Percentiles rank a stretch among this genome's conserved stretches.
These are phyloP conservation scores for Spatulosminthurus flaviceps DNA, from an alignment of 2,888 invertebrate species.

Conservation along the genomic window DNA sequence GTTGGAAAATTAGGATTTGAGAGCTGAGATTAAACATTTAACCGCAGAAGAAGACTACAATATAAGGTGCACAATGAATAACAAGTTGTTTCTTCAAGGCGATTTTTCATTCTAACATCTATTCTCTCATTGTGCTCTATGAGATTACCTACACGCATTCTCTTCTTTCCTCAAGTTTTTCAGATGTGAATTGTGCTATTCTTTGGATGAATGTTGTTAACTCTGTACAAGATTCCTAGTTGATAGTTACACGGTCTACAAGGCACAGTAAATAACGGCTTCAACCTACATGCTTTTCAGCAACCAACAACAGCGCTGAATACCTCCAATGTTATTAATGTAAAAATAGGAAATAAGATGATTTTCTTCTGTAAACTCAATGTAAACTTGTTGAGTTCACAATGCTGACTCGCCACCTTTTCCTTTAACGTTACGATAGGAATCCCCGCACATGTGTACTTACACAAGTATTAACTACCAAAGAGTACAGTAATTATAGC, in stretches of 20 bases:
- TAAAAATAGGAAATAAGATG: neutral
- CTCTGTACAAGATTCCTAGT: slow-evolving; percentile 16
- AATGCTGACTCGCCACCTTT: neutral
- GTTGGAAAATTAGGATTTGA: slow-evolving; percentile 38
- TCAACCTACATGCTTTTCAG: slow-evolving; percentile 29
- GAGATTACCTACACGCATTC: neutral
- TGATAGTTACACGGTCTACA: slow-evolving; percentile 43
- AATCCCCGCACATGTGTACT: too few relatives aligned
- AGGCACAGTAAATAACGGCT: slow-evolving; percentile 44
- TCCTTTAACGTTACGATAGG: too few relatives aligned
- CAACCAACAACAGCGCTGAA: neutral
- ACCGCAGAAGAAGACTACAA: slow-evolving; percentile 42
- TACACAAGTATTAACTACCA: too few relatives aligned
- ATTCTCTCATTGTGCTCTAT: slow-evolving; percentile 24
- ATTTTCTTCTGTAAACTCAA: neutral
- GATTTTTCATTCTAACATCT: slow-evolving; percentile 40
- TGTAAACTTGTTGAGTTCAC: slow-evolving; percentile 11
- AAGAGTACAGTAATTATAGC: too few relatives aligned
- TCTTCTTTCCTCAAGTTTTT: slow-evolving; percentile 1
- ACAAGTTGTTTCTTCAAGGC: slow-evolving; percentile 31
- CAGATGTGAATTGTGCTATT: slow-evolving; percentile 7
- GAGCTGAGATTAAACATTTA: slow-evolving; percentile 45
- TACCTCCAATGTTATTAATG: neutral
- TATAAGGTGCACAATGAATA: slow-evolving; percentile 37
- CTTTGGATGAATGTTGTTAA: slow-evolving; percentile 1